Base-by-base conservation (phyloP, 2,888 invertebrate genomes). In the Caenorhabditis zanzibari region DNA sequence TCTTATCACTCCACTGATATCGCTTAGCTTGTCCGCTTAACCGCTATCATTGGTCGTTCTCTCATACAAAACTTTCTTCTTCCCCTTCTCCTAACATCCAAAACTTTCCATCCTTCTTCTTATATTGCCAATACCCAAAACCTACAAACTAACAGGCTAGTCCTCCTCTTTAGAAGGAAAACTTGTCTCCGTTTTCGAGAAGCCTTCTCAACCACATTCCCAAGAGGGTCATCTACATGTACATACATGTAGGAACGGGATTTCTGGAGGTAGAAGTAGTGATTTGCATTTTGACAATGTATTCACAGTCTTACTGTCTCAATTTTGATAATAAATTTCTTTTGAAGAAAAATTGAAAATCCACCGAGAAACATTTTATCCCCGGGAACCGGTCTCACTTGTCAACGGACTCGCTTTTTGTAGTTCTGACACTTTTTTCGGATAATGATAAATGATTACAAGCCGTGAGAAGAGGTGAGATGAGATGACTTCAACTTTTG, bases 241-340 rank as follows among this genome's bases (percentile, higher is more conserved):
- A 74, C 41, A 61, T 10, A 32, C 6, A 38, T 9, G 38, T 2
- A 19, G 32, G 59, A 73, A 61, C 61, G 73, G 73, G 61, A 63
- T 73, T 44, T 61, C 24, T 14, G 32, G 16, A 26, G 32, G 47
- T 7, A 19, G 14, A 22, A 16, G 12, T 16, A 63, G 52, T 75
- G 44, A 75, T 75, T 75, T 75, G 66, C 75, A 75, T 75, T 54
- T 75, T 58, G 64, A 66, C 75, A n/a, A n/a, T n/a, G n/a, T n/a
- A n/a, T n/a, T n/a, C n/a, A n/a, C n/a, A n/a, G n/a, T n/a, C n/a
- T n/a, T n/a, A n/a, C 4, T 32, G 32, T 32, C 7, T 32, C 32
- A 32, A 32, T 32, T 6, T 26, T 32, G 32, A 32, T 12, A 52
- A 52, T 52, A 22, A 22, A 22, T 52, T 54, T 68, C 10, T 26